Evolutionary conservation across 92 coral and sea anemone species (phyloP).

Genomic region (Umimayanthus chanpuru): DNA sequence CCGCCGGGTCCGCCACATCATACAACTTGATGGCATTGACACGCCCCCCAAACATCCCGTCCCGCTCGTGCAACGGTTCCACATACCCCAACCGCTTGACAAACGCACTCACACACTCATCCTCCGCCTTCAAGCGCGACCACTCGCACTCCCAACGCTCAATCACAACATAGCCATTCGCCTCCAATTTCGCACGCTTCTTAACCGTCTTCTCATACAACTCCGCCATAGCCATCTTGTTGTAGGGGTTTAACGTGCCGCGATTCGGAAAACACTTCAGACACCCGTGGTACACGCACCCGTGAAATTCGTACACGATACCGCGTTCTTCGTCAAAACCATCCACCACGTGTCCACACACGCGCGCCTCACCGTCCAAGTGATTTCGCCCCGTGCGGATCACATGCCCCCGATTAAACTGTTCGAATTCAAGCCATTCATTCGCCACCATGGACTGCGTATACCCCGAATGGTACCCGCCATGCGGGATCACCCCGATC

Average conservation of each 20-base stretch:
- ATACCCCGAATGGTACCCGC: not conserved
- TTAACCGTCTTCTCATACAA: not conserved
- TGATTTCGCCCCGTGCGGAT: not conserved
- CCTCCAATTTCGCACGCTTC: not conserved
- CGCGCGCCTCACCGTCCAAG: not conserved
- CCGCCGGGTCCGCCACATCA: not conserved
- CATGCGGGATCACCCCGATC: constrained; percentile 30
- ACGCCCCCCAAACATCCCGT: not conserved
- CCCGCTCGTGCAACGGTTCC: not conserved
- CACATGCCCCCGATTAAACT: not conserved
- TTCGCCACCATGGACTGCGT: not conserved
- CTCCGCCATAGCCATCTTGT: not conserved
- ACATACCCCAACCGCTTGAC: not conserved
- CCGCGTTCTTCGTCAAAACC: not conserved
- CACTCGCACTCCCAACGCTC: not conserved
- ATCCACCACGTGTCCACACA: not conserved
- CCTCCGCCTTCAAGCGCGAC: not conserved
- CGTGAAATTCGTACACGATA: not conserved
- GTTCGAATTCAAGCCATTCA: not conserved
- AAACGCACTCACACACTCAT: not conserved
- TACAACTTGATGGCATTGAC: not conserved
- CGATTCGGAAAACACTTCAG: not conserved
- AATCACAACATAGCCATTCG: not conserved
- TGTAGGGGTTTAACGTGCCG: too few species aligned
- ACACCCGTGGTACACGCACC: not conserved